phyloP scores from a whole-genome alignment of 2,888 invertebrate species.

The Cryptocheilus praepositus region DNA sequence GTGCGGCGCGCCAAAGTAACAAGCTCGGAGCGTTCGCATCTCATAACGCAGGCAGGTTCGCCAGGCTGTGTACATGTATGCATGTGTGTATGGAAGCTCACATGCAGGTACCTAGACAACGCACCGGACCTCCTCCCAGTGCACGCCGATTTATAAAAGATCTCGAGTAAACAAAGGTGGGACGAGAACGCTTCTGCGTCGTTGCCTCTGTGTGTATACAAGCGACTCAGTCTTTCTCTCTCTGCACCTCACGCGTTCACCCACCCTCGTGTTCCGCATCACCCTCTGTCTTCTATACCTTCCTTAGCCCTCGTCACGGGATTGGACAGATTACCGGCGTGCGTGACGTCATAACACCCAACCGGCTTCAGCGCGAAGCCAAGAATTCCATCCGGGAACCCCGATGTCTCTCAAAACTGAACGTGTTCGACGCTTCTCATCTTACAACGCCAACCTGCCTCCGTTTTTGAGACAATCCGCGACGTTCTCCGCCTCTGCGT shows the following conservation, averaged over 20 bases:
- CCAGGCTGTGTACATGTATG: too few species aligned
- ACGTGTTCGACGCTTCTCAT: not conserved
- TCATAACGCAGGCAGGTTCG: conserved; percentile 15
- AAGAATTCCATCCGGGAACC: conserved; percentile 7
- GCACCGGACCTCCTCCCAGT: not conserved
- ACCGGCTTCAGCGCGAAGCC: conserved; percentile 13
- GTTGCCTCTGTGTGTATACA: not conserved
- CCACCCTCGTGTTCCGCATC: conserved; percentile 11
- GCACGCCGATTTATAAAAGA: conserved; percentile 22
- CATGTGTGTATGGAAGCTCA: not conserved
- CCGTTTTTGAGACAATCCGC: not conserved
- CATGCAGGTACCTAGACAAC: conserved; percentile 6
- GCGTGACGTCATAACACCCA: conserved; percentile 17
- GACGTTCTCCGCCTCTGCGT: not conserved
- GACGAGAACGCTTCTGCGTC: not conserved
- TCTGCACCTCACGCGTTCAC: not conserved
- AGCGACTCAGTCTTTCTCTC: not conserved
- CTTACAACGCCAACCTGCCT: not conserved
- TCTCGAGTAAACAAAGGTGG: conserved; percentile 16
- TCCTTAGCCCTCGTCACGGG: conserved; percentile 16
- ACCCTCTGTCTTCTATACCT: not conserved
- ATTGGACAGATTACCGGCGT: conserved; percentile 18
- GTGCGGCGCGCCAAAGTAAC: conserved; percentile 22
- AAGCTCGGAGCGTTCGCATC: conserved; percentile 22
- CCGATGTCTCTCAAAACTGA: not conserved